phyloP scores from a whole-genome alignment of 2,113 vertebrate genomes.

The Campylomormyrus numenius region DNA sequence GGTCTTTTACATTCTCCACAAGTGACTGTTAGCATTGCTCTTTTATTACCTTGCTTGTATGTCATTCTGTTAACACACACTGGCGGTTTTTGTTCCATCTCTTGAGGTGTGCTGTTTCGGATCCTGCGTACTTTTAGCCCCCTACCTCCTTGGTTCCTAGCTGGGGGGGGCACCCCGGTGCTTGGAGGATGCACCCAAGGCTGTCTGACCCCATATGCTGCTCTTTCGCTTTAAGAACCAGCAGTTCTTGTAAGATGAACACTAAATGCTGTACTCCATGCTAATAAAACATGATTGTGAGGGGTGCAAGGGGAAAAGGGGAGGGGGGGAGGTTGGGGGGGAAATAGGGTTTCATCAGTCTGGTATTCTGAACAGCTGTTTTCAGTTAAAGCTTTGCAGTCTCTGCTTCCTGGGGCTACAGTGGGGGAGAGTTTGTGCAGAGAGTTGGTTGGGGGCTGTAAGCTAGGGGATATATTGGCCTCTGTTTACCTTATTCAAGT shows the following conservation, averaged over 20 bases:
- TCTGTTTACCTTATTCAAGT: conserved; percentile 51
- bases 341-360: conserved; percentile 65
- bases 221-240: conserved; percentile 56
- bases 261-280: conserved; percentile 56
- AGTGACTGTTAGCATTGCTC: background rate
- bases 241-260: conserved; percentile 57
- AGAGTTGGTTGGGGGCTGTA: conserved; percentile 24
- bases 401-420: conserved; percentile 48
- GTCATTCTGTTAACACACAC: background rate
- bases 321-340: background rate
- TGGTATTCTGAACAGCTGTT: conserved; percentile 75
- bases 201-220: conserved; percentile 24
- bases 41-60: background rate
- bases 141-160: background rate
- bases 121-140: background rate
- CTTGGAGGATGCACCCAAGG: background rate
- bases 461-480: conserved; percentile 56
- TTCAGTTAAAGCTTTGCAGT: conserved; percentile 65
- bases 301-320: conserved; percentile 14
- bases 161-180: background rate
- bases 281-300: conserved; percentile 70
- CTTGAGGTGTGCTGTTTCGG: background rate
- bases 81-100: background rate
- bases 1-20: background rate
- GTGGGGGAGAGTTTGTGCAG: conserved; percentile 41